phyloP scores from a whole-genome alignment of 1,140 invertebrate genomes.

The Drosophila kurseongensis region DNA sequence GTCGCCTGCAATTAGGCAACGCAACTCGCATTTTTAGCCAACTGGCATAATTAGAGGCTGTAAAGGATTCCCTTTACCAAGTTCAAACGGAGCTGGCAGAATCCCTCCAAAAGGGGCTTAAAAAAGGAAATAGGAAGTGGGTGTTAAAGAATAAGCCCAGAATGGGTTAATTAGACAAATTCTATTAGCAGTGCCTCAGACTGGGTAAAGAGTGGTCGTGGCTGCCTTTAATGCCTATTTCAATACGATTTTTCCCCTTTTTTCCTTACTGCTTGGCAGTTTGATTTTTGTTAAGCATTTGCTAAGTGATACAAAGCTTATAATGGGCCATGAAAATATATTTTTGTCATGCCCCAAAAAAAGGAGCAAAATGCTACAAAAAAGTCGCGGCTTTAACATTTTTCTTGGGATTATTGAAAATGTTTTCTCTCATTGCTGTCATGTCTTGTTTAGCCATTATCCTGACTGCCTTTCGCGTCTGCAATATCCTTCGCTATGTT shows the following conservation, averaged over 20 bases:
- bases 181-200: not conserved
- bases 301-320: not conserved
- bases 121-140: not conserved
- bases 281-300: not conserved
- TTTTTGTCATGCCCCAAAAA: conserved; percentile 3
- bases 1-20: conserved; percentile 31
- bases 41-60: conserved; percentile 36
- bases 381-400: conserved; percentile 12
- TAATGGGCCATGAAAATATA: conserved; percentile 4
- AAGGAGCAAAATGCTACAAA: not conserved
- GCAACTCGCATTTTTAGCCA: conserved; percentile 13
- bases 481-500: conserved; percentile 21
- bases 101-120: not conserved
- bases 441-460: conserved; percentile 33
- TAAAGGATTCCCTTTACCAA: conserved; percentile 4
- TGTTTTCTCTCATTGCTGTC: conserved; percentile 40
- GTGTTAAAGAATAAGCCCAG: not conserved
- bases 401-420: conserved; percentile 28
- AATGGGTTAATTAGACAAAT: conserved; percentile 53
- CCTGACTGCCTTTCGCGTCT: conserved; percentile 18
- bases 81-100: not conserved
- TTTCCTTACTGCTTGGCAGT: not conserved
- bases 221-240: not conserved
- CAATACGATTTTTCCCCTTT: conserved; percentile 1
- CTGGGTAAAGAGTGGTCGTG: not conserved